phyloP scores from a whole-genome alignment of 2,888 invertebrate species.

The Papilio demoleus region DNA sequence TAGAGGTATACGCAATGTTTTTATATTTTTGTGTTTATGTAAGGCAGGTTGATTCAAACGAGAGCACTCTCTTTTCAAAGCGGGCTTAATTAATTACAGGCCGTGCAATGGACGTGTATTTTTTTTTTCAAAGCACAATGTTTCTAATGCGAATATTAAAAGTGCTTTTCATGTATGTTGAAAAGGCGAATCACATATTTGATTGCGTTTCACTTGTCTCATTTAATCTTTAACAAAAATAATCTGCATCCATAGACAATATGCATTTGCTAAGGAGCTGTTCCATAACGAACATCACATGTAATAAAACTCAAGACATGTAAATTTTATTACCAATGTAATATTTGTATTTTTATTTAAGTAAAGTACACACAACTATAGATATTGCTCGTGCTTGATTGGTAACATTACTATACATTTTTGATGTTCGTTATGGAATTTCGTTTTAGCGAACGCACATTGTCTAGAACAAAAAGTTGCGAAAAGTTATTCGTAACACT shows the following conservation, averaged over 20 bases:
- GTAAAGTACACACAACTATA: too few species aligned
- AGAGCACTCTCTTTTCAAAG: conserved; percentile 36
- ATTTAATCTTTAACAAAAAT: neutral
- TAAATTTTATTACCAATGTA: too few species aligned
- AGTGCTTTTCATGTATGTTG: conserved; percentile 16
- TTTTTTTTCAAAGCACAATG: conserved; percentile 33
- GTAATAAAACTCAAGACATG: too few species aligned
- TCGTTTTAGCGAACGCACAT: too few species aligned
- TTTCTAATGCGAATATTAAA: conserved; percentile 30
- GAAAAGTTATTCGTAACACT: too few species aligned
- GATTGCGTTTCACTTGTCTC: conserved; percentile 7
- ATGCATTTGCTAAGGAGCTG: too few species aligned
- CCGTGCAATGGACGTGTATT: conserved; percentile 12
- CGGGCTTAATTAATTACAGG: conserved; percentile 34
- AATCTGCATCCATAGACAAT: neutral
- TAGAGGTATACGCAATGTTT: conserved; percentile 27
- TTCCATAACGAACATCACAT: too few species aligned
- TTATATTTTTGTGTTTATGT: conserved; percentile 34
- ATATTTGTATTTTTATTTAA: too few species aligned
- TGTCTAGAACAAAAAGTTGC: too few species aligned
- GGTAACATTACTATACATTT: too few species aligned
- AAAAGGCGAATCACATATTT: conserved; percentile 22
- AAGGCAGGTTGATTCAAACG: conserved; percentile 25
- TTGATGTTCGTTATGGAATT: too few species aligned
- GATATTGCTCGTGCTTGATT: too few species aligned